Evolutionary conservation across 2,113 vertebrate genomes (phyloP).

Genomic region (Rafetus swinhoei): DNA sequence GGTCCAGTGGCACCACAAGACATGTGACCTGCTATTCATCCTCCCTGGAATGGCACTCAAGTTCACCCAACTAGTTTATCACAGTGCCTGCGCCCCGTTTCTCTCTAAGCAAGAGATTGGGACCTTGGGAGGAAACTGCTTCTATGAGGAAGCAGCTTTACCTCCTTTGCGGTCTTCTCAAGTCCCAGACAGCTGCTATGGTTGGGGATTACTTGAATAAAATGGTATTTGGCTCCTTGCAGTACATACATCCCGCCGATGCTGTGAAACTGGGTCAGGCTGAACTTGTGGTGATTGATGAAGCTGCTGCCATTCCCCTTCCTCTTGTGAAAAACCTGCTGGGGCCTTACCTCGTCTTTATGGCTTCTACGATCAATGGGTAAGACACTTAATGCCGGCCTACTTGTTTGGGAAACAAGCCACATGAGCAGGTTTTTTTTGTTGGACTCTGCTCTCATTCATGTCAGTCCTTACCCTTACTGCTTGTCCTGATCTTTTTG

Average conservation of each 20-base stretch:
- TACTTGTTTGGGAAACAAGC: neutral
- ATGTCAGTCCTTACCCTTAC: neutral
- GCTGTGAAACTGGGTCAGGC: slow-evolving; percentile 96
- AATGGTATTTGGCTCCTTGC: neutral
- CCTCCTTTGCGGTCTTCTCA: neutral
- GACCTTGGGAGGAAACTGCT: neutral
- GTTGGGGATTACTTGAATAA: neutral
- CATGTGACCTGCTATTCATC: neutral
- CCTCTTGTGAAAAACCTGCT: slow-evolving; percentile 94
- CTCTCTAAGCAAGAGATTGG: neutral
- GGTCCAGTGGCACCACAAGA: neutral
- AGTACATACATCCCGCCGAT: slow-evolving; percentile 97
- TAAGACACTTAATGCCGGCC: slow-evolving; percentile 52
- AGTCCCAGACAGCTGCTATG: neutral
- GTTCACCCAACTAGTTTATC: neutral
- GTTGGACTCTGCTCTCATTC: fast-evolving
- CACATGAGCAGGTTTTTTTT: neutral
- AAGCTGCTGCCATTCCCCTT: slow-evolving; percentile 96
- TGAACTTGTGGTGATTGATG: slow-evolving; percentile 95
- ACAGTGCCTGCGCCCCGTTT: neutral
- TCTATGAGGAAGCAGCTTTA: neutral
- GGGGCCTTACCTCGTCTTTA: slow-evolving; percentile 96
- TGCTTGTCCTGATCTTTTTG: neutral
- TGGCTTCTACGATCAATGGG: slow-evolving; percentile 99
- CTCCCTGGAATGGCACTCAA: neutral